Evolutionary conservation across 2,888 invertebrate species (phyloP).

Genomic region (Meiosimyza decipiens): DNA sequence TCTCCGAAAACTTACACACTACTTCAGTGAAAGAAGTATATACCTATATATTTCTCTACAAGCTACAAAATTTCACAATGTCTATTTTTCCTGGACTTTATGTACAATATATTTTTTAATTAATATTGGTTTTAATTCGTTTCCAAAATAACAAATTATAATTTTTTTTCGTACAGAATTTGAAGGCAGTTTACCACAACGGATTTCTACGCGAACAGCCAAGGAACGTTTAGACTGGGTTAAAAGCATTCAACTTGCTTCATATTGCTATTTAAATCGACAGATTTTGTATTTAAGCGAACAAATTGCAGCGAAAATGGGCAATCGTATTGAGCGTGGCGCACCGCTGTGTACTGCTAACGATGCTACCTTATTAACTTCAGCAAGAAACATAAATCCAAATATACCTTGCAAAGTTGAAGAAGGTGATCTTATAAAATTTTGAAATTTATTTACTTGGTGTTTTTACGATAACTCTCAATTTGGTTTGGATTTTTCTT

Average conservation of each 20-base stretch:
- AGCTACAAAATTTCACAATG: too few species aligned
- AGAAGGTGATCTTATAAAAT: constrained; percentile 72
- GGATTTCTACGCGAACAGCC: constrained; percentile 83
- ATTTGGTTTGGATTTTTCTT: constrained; percentile 21
- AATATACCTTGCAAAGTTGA: constrained; percentile 67
- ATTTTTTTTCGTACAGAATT: constrained; percentile 71
- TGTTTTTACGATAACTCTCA: constrained; percentile 15
- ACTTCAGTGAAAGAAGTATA: too few species aligned
- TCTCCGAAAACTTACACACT: too few species aligned
- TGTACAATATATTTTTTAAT: too few species aligned
- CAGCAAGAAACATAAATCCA: not conserved
- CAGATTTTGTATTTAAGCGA: constrained; percentile 73
- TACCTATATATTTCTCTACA: too few species aligned
- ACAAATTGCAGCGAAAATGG: constrained; percentile 68
- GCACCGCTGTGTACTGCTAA: constrained; percentile 69
- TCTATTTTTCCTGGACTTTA: too few species aligned
- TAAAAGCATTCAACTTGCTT: constrained; percentile 83
- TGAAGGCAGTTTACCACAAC: constrained; percentile 84
- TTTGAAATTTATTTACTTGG: constrained; percentile 51
- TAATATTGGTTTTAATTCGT: too few species aligned
- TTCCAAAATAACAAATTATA: not conserved
- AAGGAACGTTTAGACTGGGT: constrained; percentile 88
- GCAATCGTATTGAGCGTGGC: constrained; percentile 69
- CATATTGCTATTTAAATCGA: constrained; percentile 83
- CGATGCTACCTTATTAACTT: constrained; percentile 64